Conservation (phyloP, 2,888 invertebrate genomes). For the Ariolimax columbianus region DNA sequence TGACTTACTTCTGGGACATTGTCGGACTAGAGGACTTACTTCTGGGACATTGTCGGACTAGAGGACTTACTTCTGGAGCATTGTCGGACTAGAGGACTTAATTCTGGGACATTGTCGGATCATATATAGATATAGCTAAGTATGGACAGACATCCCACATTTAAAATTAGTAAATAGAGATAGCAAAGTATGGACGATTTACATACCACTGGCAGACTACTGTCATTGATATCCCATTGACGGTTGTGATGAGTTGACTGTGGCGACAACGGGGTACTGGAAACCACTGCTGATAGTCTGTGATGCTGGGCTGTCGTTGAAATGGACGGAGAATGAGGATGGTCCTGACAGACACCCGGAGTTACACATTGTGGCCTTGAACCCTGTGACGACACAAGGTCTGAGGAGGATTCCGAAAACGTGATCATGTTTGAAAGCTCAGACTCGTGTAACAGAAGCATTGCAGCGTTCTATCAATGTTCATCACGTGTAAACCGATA, state of each 20-base stretch:
- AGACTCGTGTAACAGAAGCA: not conserved
- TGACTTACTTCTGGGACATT: no score
- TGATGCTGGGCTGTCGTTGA: not conserved
- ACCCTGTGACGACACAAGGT: not conserved
- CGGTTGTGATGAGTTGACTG: no score
- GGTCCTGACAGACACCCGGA: not conserved
- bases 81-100: no score
- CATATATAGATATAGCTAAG: no score
- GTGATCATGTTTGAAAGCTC: not conserved
- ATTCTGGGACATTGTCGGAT: no score
- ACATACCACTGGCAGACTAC: conserved; percentile 1
- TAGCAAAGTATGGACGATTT: no score
- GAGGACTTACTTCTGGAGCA: no score
- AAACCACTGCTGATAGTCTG: no score
- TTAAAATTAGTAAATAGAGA: no score
- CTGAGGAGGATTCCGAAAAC: not conserved
- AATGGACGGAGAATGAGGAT: not conserved
- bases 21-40: no score
- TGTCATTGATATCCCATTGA: conserved; percentile 28
- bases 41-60: no score
- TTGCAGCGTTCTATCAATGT: not conserved
- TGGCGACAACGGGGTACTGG: not conserved
- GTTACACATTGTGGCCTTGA: not conserved
- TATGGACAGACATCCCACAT: no score
- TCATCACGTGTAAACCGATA: not conserved